Conservation (phyloP, 2,888 invertebrate species). For the Acleris holmiana region DNA sequence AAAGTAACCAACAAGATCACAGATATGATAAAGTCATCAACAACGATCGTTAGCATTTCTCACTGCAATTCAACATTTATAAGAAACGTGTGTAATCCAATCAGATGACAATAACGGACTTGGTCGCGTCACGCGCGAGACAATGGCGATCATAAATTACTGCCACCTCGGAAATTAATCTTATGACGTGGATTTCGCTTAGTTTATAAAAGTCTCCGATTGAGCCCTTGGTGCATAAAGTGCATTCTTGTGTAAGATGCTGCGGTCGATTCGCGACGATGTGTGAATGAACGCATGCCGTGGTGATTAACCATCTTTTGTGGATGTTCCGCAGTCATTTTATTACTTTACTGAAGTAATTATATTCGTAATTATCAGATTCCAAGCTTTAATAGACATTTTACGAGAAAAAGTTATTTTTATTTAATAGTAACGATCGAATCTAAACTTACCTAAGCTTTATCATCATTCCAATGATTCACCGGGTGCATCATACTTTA, state of each 20-base stretch:
- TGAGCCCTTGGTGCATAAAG: slow-evolving; percentile 73
- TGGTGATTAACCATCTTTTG: slow-evolving; percentile 48
- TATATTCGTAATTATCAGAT: no score
- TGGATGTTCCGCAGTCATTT: neutral
- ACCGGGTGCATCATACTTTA: slow-evolving; percentile 22
- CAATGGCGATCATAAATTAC: slow-evolving; percentile 82
- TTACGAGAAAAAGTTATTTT: no score
- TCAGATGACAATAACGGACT: slow-evolving; percentile 59
- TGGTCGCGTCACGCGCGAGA: slow-evolving; percentile 76
- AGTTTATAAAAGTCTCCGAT: slow-evolving; percentile 77
- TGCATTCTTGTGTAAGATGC: slow-evolving; percentile 79
- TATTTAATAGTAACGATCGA: no score
- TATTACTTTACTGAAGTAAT: neutral
- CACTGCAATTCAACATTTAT: slow-evolving; percentile 25
- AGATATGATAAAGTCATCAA: slow-evolving; percentile 25
- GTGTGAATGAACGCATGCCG: slow-evolving; percentile 69
- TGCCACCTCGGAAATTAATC: slow-evolving; percentile 81
- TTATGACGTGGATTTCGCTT: slow-evolving; percentile 73
- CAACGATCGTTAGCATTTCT: slow-evolving; percentile 17
- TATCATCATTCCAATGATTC: slow-evolving; percentile 24
- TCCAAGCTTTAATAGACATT: no score
- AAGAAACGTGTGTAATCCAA: slow-evolving; percentile 45
- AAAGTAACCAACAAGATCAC: neutral
- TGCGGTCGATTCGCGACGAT: slow-evolving; percentile 73
- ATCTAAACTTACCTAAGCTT: neutral